A percentile compares a stretch with the other conserved stretches of the same genome.
These are phyloP conservation scores for Drosophila flavopinicola DNA, from an alignment of 2,888 invertebrate species.

Conservation along the genomic window DNA sequence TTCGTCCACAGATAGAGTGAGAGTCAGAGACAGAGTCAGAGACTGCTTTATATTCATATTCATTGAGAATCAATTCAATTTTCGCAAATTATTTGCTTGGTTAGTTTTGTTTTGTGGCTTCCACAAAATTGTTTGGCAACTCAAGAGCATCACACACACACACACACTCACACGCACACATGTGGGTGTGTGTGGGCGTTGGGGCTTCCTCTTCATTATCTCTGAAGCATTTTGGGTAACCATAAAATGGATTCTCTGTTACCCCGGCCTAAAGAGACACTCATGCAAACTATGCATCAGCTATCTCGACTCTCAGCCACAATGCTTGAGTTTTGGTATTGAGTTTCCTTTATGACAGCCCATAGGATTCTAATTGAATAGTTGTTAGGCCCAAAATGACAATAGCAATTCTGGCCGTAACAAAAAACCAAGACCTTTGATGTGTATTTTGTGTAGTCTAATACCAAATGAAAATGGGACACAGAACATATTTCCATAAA, in stretches of 20 bases:
- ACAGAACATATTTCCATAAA: no score
- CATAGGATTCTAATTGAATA: constrained; percentile 68
- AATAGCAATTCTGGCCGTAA: constrained; percentile 16
- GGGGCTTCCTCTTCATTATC: constrained; percentile 76
- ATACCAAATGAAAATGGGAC: no score
- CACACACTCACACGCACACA: background rate
- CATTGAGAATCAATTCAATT: constrained; percentile 71
- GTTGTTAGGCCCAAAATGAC: constrained; percentile 29
- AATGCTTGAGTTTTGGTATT: constrained; percentile 37
- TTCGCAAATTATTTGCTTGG: constrained; percentile 79
- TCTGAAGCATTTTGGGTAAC: constrained; percentile 46
- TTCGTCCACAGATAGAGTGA: constrained; percentile 5
- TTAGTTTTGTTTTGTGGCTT: constrained; percentile 78
- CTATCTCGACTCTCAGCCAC: constrained; percentile 24
- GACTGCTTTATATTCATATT: constrained; percentile 66
- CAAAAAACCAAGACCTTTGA: constrained; percentile 3
- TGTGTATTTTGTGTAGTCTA: background rate
- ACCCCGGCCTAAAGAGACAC: background rate
- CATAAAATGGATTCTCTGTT: constrained; percentile 28
- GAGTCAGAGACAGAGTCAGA: background rate
- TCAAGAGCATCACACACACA: constrained; percentile 11
- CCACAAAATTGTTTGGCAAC: constrained; percentile 67
- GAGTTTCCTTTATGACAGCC: constrained; percentile 49
- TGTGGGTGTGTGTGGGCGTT: background rate
- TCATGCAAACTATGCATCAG: constrained; percentile 6